Base-by-base conservation (phyloP, 2,113 vertebrate genomes). In the Oceanites oceanicus region DNA sequence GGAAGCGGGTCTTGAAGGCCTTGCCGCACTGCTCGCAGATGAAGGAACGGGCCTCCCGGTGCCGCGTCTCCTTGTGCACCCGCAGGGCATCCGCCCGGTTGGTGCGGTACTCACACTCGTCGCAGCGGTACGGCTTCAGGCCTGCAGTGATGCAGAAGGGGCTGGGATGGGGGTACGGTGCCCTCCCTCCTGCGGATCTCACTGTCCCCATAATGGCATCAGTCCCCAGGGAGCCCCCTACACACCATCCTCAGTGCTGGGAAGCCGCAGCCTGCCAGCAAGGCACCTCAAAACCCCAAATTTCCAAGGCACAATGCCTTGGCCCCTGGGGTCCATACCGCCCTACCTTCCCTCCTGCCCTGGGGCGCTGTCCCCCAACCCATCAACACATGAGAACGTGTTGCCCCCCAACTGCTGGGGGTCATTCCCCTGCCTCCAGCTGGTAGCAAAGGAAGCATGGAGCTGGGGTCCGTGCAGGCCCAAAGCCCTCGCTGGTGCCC, bases 21-120 rank as follows among this genome's bases (percentile, higher is more conserved):
- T 99, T 99, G 96, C 99, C 99, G 0, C 99, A 99, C 94, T 99
- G 99, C 91, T 99, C 99, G 2, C 99, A 99, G 97, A 99, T 98
- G 90, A 99, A 99, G 83, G 99, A 98, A 40, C 99, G 99, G 8
- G 95, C 88, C 10, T 99, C 99, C 8, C 98, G 98, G 93, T 99
- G 99, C 47, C 99, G 98, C 0, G 99, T 99, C 95, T 99, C 99
- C 26, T 98, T 97, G 96, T 99, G 99, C 36, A 99, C 98, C 1
- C 99, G 99, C 30, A 99, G 98, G 2, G 99, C 99, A 0, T 99
- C 99, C 0, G 99, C 99, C 8, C 99, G 98, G 98, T 99, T 99
- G 56, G 99, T 99, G 79, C 99, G 95, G 96, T 99, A 99, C 34
- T 99, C 98, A 0, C 99, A 99, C 94, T 99, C 98, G 0, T 99